Evolutionary conservation across 2,113 vertebrate species (phyloP), one percentile per base, ranked within the genome.

Genomic region (Leptobrachium ailaonicum): DNA sequence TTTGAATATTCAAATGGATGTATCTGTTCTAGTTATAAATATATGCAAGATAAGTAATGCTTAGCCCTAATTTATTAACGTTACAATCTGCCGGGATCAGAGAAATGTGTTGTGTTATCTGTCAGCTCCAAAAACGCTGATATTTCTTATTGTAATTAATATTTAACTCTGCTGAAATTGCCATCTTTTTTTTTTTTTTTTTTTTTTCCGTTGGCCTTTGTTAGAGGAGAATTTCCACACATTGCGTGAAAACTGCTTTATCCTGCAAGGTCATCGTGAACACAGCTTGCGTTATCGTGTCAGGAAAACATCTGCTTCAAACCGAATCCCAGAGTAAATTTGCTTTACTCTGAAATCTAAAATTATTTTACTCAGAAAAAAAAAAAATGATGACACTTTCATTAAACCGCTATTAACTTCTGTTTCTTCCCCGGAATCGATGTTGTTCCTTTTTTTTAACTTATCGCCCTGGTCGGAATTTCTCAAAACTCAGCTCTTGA

Each of bases 111-210:
- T 84, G 85, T 90, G 88, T 90, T 93, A 90, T 84, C 90, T 92
- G 92, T 93, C 93, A 93, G 88, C 84, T 83, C 88, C 85, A 43
- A 76, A 92, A 93, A 90, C 82, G 92, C 93, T 93, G 92, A 94
- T 91, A 90, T 92, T 92, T 91, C 88, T 93, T 93, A 93, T 94
- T 92, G 90, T 94, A 94, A 94, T 93, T 92, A 92, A 92, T 92
- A 91, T 90, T 93, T 92, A 91, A 89, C 90, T 90, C 88, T 93
- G 91, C 92, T 92, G 89, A 94, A 93, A 92, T 88, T 91, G 92
- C 90, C 90, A 50, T 87, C 87, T 85, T 89, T 78, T 75, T 32
- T 32, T 32, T 32, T 78, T 75, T 32, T 32, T 32, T 32, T 32
- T 32, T 32, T 32, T 32, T 32, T 32, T 32, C 20, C 82, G 88